These are phyloP conservation scores for Pristionchus japonicus DNA, from an alignment of 2,888 invertebrate species.

Conservation along the genomic window DNA sequence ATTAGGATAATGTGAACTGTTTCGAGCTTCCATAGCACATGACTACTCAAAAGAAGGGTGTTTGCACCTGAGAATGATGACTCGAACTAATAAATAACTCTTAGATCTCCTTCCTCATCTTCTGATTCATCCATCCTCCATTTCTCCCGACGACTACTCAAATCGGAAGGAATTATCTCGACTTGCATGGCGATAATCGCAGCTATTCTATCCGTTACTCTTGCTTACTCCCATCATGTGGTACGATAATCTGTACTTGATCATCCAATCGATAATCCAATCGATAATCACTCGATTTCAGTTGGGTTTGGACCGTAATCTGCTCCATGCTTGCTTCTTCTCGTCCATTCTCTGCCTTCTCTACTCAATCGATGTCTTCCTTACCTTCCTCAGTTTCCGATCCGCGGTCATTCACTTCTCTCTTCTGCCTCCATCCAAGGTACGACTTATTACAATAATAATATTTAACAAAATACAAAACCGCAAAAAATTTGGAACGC, in stretches of 20 bases:
- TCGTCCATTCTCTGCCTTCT: conserved; percentile 21
- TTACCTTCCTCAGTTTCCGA: conserved; percentile 33
- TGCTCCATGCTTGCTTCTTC: conserved; percentile 36
- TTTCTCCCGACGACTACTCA: conserved; percentile 24
- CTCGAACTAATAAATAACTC: neutral
- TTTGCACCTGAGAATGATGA: neutral
- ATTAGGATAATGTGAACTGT: neutral
- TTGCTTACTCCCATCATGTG: conserved; percentile 39
- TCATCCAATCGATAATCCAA: no score
- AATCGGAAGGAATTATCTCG: conserved; percentile 3
- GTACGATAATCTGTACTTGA: neutral
- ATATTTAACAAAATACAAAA: neutral
- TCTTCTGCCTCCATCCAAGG: conserved; percentile 27
- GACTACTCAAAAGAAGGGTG: neutral
- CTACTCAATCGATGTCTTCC: conserved; percentile 41
- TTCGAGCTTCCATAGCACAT: neutral
- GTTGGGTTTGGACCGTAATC: neutral
- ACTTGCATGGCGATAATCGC: conserved; percentile 27
- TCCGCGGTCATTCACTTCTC: conserved; percentile 44
- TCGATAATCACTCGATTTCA: conserved; percentile 26
- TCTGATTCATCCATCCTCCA: conserved; percentile 26
- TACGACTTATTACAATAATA: neutral
- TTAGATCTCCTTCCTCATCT: neutral
- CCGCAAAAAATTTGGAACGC: neutral
- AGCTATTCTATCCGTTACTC: conserved; percentile 22